Evolutionary conservation across 2,888 invertebrate genomes (phyloP), one percentile per base, ranked within the genome.

Genomic region (Orchestes rusci): DNA sequence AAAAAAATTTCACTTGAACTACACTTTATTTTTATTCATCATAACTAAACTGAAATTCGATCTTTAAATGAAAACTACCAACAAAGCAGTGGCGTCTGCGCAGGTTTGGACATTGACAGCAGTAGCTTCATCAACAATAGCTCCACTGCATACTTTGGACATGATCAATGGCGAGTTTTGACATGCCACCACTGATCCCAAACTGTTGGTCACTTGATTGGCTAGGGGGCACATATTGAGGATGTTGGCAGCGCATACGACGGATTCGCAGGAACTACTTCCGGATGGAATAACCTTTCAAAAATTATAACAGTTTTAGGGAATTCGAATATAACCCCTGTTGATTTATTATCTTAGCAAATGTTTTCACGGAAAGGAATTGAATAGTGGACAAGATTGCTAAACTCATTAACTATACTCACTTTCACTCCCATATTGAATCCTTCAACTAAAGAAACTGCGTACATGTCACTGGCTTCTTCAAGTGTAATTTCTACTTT

Each of bases 401-500:
- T 32, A 30, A 30, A n/a, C 12, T 4, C 5, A 30, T 16, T n/a
- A n/a, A n/a, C n/a, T 23, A 23, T 10, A 23, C 31, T 23, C 39
- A 47, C 61, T 40, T 57, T 47, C 3, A 61, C 57, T 15, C 64
- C 59, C 13, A 67, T 51, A 53, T 72, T 72, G 61, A 66, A 73
- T 12, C 73, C 73, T 53, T 73, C 70, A 17, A 69, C 69, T n/a
- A 71, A 48, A 30, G 68, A 69, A 39, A 73, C 59, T 52, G 70
- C 68, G 56, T 73, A 73, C 55, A 60, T 69, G 52, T 72, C 71
- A 18, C 29, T 33, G 39, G 60, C 56, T 13, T 61, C 61, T 28
- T 59, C 60, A n/a, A 70, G 56, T 4, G 67, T 67, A 40, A 73
- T 63, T 55, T 72, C 69, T 8, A 67, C 70, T 12, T 69, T 53